A percentile compares a stretch with the other conserved stretches of the same genome.
Evolutionary conservation across 2,797 vertebrate genomes (phyloP).

Genomic region (Acipenser transmontanus): DNA sequence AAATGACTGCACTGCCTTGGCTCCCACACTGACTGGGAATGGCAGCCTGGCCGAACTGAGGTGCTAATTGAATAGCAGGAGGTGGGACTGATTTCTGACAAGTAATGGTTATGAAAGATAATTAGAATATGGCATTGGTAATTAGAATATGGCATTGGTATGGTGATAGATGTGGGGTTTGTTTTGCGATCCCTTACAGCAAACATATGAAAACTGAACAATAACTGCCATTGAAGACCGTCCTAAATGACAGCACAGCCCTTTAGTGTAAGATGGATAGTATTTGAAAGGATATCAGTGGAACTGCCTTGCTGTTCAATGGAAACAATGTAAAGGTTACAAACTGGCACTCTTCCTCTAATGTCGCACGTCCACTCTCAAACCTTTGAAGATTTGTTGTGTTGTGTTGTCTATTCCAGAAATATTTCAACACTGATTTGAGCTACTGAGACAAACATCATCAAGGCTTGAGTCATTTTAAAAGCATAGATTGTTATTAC

Average conservation of each 20-base stretch:
- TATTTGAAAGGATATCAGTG: background rate
- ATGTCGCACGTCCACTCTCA: too few relatives aligned
- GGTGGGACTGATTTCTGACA: constrained; percentile 45
- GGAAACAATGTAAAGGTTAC: too few relatives aligned
- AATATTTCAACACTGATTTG: too few relatives aligned
- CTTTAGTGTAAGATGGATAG: background rate
- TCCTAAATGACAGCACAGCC: background rate
- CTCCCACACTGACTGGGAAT: constrained; percentile 35
- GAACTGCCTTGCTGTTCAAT: too few relatives aligned
- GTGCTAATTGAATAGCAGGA: constrained; percentile 65
- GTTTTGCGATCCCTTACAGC: constrained; percentile 27
- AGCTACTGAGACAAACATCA: too few relatives aligned
- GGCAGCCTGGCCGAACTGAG: constrained; percentile 47
- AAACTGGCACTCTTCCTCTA: too few relatives aligned
- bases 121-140: constrained; percentile 57
- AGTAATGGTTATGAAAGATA: constrained; percentile 56
- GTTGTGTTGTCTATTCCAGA: too few relatives aligned
- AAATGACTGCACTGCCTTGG: constrained; percentile 30
- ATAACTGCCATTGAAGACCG: background rate
- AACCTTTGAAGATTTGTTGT: too few relatives aligned
- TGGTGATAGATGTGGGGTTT: constrained; percentile 35
- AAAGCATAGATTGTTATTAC: too few relatives aligned
- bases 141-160: constrained; percentile 53
- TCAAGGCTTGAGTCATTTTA: too few relatives aligned
- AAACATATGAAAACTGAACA: constrained; percentile 10